Percentiles rank a stretch among this genome's conserved stretches.
Conservation (phyloP, 2,113 vertebrate species). For the Cyanoliseus patagonus region DNA sequence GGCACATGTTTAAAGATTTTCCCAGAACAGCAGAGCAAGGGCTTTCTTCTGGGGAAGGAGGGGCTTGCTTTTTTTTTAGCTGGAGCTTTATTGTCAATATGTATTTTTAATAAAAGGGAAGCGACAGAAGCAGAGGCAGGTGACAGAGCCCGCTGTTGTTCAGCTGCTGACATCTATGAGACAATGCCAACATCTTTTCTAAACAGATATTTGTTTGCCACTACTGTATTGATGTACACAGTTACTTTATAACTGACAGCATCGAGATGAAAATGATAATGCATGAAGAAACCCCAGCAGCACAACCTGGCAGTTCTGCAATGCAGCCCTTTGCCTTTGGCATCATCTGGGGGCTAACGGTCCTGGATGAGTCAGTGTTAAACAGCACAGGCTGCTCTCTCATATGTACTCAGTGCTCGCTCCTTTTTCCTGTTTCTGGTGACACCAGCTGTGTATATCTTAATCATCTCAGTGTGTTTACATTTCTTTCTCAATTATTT, state of each 20-base stretch:
- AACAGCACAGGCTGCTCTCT: constrained; percentile 23
- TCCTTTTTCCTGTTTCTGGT: constrained; percentile 53
- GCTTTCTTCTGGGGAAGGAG: background rate
- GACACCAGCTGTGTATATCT: constrained; percentile 65
- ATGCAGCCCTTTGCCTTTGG: constrained; percentile 69
- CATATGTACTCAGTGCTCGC: background rate
- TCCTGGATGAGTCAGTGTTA: constrained; percentile 63
- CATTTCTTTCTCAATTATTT: constrained; percentile 56
- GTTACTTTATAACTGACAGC: constrained; percentile 63
- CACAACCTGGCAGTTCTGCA: constrained; percentile 43
- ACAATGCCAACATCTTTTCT: constrained; percentile 47
- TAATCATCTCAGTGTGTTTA: constrained; percentile 41
- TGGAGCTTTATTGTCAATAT: constrained; percentile 16
- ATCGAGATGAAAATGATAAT: constrained; percentile 71
- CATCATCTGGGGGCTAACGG: constrained; percentile 46
- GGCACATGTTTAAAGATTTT: constrained; percentile 52
- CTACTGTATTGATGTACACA: constrained; percentile 35
- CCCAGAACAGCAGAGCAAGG: constrained; percentile 12
- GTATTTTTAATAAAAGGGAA: constrained; percentile 56
- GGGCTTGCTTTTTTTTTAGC: background rate
- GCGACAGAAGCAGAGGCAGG: background rate
- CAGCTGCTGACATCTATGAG: constrained; percentile 50
- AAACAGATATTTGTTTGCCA: constrained; percentile 43
- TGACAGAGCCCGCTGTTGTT: background rate
- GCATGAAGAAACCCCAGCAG: constrained; percentile 68